Evolutionary conservation across 2,888 invertebrate genomes (phyloP).

Genomic region (Pemphredon lugubris): DNA sequence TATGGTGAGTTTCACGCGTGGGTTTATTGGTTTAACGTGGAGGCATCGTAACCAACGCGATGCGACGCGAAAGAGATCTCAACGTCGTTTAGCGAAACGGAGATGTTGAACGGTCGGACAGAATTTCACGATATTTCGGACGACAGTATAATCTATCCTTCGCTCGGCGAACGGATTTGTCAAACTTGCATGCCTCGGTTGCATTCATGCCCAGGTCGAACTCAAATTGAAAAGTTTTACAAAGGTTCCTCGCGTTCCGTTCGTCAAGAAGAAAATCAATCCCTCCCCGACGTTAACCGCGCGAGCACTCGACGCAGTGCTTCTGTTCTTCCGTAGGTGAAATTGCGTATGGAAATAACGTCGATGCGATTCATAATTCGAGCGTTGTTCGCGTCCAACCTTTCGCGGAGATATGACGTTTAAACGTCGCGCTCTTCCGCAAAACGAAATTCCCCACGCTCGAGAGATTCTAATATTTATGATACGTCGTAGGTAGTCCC

Average conservation of each 20-base stretch:
- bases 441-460: neutral
- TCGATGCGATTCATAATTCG: neutral
- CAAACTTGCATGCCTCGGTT: neutral
- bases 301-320: neutral
- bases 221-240: no score
- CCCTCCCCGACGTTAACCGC: neutral
- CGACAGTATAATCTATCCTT: neutral
- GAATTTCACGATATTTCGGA: neutral
- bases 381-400: no score
- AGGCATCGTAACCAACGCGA: no score
- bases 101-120: neutral
- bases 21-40: no score
- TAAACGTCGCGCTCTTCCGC: neutral
- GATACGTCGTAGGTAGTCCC: neutral
- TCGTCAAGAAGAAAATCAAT: slow-evolving; percentile 10
- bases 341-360: slow-evolving; percentile 3
- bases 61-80: no score
- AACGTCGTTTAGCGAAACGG: no score
- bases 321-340: neutral
- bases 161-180: neutral
- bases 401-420: no score
- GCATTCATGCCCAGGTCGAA: neutral
- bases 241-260: slow-evolving; percentile 8
- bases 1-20: no score
- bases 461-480: slow-evolving; percentile 18